These are phyloP conservation scores for Tubulanus polymorphus DNA, from an alignment of 2,888 invertebrate species.

Conservation along the genomic window DNA sequence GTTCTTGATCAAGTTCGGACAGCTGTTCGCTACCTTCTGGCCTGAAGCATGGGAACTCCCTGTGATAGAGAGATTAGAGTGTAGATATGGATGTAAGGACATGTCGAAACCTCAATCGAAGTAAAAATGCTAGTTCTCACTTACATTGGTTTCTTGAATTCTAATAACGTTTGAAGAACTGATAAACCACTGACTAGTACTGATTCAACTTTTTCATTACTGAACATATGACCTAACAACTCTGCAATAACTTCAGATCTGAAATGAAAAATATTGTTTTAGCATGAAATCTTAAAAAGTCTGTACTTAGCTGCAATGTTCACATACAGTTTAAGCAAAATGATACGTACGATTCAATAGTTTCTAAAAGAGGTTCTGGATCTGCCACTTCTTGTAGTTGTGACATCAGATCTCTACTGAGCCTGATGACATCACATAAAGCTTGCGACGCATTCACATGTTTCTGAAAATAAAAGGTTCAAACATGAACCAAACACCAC, in stretches of 20 bases:
- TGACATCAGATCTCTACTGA: constrained; percentile 50
- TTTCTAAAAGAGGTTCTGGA: constrained; percentile 68
- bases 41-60: constrained; percentile 25
- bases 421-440: constrained; percentile 76
- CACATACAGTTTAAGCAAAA: no score
- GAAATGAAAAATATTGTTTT: constrained; percentile 29
- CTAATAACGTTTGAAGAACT: constrained; percentile 62
- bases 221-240: constrained; percentile 72
- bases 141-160: constrained; percentile 48
- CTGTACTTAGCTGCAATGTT: no score
- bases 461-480: constrained; percentile 52
- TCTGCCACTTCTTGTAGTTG: constrained; percentile 60
- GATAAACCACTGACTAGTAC: constrained; percentile 76
- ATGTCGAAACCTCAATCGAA: not conserved
- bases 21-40: constrained; percentile 48
- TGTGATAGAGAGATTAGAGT: not conserved
- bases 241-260: constrained; percentile 65
- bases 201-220: constrained; percentile 61
- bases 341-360: constrained; percentile 68
- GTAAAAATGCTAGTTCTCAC: constrained; percentile 5
- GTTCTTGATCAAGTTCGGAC: constrained; percentile 54
- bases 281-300: no score
- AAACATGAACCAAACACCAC: not conserved
- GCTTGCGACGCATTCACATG: constrained; percentile 84
- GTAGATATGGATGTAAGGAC: not conserved